Conservation (phyloP, 2,888 invertebrate genomes). For the Nudaria mundana region DNA sequence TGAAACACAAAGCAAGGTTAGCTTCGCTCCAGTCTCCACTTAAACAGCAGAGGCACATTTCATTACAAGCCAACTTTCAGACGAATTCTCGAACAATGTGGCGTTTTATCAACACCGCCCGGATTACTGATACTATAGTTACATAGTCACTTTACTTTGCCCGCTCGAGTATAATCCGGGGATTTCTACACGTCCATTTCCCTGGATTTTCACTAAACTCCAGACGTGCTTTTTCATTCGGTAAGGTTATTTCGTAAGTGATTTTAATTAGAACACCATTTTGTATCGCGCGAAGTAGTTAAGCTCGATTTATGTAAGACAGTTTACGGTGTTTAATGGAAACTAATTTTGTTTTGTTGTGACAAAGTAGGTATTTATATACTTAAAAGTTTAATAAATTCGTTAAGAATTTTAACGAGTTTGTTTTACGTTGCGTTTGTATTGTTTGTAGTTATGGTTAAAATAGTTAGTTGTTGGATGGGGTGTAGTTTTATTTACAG, state of each 20-base stretch:
- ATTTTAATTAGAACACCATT: slow-evolving; percentile 24
- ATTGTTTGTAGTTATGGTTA: too few relatives aligned
- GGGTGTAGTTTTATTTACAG: too few relatives aligned
- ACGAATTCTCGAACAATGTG: slow-evolving; percentile 9
- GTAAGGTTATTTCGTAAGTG: slow-evolving; percentile 20
- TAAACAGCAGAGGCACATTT: slow-evolving; percentile 7
- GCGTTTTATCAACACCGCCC: slow-evolving; percentile 15
- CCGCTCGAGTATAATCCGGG: slow-evolving; percentile 21
- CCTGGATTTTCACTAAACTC: slow-evolving; percentile 23
- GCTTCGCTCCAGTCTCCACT: too few relatives aligned
- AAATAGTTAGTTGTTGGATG: too few relatives aligned
- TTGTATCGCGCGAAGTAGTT: slow-evolving; percentile 7
- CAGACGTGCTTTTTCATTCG: slow-evolving; percentile 19
- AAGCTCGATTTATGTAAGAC: slow-evolving; percentile 5
- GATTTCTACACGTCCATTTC: slow-evolving; percentile 28
- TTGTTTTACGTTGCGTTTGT: too few relatives aligned
- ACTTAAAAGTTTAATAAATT: background rate
- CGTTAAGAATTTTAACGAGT: slow-evolving; percentile 1
- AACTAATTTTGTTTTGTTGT: slow-evolving; percentile 1
- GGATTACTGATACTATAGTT: slow-evolving; percentile 21
- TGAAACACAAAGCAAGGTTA: too few relatives aligned
- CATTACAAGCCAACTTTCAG: slow-evolving; percentile 7
- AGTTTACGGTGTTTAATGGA: background rate
- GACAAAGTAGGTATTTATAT: slow-evolving; percentile 5
- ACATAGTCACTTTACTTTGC: slow-evolving; percentile 20